Evolutionary conservation across 2,888 invertebrate genomes (phyloP).

Genomic region (Aleiodes testaceus): DNA sequence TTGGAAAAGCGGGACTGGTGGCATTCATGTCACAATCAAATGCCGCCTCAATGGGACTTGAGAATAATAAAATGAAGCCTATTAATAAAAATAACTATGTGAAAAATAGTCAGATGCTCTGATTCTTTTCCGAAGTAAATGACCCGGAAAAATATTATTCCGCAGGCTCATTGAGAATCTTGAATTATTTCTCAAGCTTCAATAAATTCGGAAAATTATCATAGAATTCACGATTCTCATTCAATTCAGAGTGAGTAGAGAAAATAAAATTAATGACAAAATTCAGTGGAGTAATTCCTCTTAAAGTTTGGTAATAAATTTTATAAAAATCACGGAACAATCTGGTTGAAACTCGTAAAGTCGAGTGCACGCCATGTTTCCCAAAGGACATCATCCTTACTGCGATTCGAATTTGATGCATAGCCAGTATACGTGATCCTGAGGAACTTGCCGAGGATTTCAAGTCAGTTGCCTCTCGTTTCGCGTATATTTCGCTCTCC

Average conservation of each 20-base stretch:
- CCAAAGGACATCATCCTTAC: conserved; percentile 19
- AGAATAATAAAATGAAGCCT: background rate
- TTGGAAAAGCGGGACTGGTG: conserved; percentile 3
- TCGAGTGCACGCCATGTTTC: conserved; percentile 8
- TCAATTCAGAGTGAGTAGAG: too few relatives aligned
- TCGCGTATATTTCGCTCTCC: conserved; percentile 19
- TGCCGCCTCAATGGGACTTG: background rate
- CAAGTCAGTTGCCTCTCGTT: conserved; percentile 31
- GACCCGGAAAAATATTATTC: conserved; percentile 10
- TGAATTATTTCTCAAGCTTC: conserved; percentile 3
- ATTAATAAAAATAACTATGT: conserved; percentile 27
- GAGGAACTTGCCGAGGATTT: conserved; percentile 20
- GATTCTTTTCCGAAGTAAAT: background rate
- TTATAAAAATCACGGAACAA: conserved; percentile 11
- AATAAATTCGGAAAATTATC: background rate
- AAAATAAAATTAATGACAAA: too few relatives aligned
- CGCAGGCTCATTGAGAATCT: background rate
- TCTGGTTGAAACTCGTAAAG: conserved; percentile 15
- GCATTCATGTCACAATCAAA: conserved; percentile 8
- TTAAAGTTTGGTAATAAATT: conserved; percentile 13
- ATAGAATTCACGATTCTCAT: too few relatives aligned
- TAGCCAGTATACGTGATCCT: conserved; percentile 42
- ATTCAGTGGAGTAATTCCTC: too few relatives aligned
- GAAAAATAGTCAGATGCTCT: conserved; percentile 9
- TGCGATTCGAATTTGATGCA: conserved; percentile 43